Conservation (phyloP, 2,888 invertebrate species). For the Rhingia campestris region DNA sequence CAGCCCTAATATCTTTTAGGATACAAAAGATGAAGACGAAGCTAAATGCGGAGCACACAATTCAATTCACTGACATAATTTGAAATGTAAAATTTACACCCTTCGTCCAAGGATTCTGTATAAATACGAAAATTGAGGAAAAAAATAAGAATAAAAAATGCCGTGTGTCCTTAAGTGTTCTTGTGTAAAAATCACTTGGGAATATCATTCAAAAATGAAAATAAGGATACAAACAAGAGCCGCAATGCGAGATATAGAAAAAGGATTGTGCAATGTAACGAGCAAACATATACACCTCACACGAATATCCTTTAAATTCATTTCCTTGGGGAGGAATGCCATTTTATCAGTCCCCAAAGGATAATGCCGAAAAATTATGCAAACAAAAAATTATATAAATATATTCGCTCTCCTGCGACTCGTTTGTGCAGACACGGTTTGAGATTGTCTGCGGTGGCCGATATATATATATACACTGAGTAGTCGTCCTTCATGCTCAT, state of each 20-base stretch:
- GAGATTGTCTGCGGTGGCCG: conserved; percentile 12
- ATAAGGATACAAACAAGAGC: conserved; percentile 13
- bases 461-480: neutral
- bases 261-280: conserved; percentile 40
- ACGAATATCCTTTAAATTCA: conserved; percentile 40
- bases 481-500: conserved; percentile 18
- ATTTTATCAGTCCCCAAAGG: conserved; percentile 61
- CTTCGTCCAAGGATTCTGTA: conserved; percentile 40
- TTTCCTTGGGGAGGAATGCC: conserved; percentile 61
- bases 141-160: conserved; percentile 42
- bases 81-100: conserved; percentile 63
- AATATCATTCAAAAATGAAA: conserved; percentile 1
- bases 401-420: conserved; percentile 28
- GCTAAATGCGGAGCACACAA: conserved; percentile 44
- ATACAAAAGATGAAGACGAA: conserved; percentile 10
- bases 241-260: conserved; percentile 30
- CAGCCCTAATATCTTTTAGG: conserved; percentile 16
- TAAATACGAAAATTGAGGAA: conserved; percentile 67
- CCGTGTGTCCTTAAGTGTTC: conserved; percentile 11
- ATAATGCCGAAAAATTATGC: conserved; percentile 62
- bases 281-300: neutral
- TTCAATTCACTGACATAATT: conserved; percentile 67
- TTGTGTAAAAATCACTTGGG: conserved; percentile 19
- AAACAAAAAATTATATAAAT: conserved; percentile 56
- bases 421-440: neutral